Percentiles rank a stretch among this genome's conserved stretches.
Evolutionary conservation across 2,797 vertebrate genomes (phyloP).

Genomic region (Pempheris klunzingeri): DNA sequence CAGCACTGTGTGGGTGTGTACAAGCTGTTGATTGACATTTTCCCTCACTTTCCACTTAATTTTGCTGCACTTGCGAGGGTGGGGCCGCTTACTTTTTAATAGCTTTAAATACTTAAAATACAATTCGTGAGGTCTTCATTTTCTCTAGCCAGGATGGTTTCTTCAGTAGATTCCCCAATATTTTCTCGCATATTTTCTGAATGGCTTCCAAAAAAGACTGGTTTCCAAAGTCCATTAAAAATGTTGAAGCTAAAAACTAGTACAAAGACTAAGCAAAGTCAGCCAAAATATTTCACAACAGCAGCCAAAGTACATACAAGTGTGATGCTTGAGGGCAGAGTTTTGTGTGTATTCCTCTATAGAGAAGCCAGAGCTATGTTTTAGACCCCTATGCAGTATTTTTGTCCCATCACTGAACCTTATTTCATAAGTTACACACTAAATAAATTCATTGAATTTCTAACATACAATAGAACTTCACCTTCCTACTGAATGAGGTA

Average conservation of each 20-base stretch:
- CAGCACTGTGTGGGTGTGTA: neutral
- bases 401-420: neutral
- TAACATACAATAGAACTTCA: neutral
- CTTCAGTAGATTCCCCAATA: neutral
- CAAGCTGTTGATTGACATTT: neutral
- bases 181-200: neutral
- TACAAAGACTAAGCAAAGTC: neutral
- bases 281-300: neutral
- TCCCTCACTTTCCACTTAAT: neutral
- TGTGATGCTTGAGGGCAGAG: no score
- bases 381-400: neutral
- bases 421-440: neutral
- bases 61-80: neutral
- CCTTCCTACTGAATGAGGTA: neutral
- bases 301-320: neutral
- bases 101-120: neutral
- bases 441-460: no score
- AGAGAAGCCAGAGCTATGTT: no score
- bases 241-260: no score
- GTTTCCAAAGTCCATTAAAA: conserved; percentile 1
- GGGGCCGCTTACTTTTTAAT: neutral
- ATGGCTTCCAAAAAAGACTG: neutral
- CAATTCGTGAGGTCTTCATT: neutral
- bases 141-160: neutral
- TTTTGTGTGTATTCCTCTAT: no score